Evolutionary conservation across 2,888 invertebrate species (phyloP).

Genomic region (Lathronympha strigana): DNA sequence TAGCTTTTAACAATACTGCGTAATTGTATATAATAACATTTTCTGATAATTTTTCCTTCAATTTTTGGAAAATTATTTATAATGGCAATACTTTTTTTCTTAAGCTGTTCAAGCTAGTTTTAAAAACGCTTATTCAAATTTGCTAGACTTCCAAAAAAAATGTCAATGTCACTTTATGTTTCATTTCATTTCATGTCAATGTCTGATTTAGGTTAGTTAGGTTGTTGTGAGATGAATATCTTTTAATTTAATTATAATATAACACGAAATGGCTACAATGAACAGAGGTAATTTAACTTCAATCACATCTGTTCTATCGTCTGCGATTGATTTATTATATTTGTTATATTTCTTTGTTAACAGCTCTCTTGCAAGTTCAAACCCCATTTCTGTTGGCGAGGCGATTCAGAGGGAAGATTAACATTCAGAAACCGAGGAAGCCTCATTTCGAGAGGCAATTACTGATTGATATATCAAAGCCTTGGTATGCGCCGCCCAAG

Average conservation of each 20-base stretch:
- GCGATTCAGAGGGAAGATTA: constrained; percentile 90
- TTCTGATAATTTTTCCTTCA: background rate
- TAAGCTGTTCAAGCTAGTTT: background rate
- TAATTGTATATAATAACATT: background rate
- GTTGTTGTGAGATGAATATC: constrained; percentile 10
- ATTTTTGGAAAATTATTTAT: background rate
- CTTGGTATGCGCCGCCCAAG: constrained; percentile 81
- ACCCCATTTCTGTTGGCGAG: constrained; percentile 81
- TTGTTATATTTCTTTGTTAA: constrained; percentile 46
- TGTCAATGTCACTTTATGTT: background rate
- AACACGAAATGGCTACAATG: constrained; percentile 53
- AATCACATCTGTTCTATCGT: background rate
- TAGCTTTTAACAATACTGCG: background rate
- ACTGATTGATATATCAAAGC: constrained; percentile 86
- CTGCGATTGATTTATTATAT: background rate
- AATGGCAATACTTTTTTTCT: constrained; percentile 4
- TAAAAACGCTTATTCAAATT: background rate
- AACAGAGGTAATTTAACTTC: constrained; percentile 53
- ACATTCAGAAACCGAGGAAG: constrained; percentile 88
- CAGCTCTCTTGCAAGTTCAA: constrained; percentile 73
- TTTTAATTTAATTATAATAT: constrained; percentile 7
- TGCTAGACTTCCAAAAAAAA: background rate
- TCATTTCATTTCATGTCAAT: background rate
- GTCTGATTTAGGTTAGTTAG: constrained; percentile 13
- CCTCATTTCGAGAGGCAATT: constrained; percentile 88